These are phyloP conservation scores for Saguinus midas DNA, from an alignment of 2,113 vertebrate genomes.

Conservation along the genomic window DNA sequence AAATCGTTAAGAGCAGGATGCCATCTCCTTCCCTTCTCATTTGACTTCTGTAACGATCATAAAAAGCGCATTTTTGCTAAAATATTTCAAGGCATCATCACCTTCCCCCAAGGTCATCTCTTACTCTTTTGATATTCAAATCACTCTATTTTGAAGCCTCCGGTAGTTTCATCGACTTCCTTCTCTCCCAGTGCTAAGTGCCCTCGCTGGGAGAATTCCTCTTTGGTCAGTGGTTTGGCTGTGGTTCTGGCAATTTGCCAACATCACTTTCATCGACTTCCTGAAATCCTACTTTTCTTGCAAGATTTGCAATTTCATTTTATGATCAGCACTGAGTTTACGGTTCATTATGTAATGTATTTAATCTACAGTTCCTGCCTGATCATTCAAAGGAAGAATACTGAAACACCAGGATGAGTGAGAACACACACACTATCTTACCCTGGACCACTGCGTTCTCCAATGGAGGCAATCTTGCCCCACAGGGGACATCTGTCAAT, in stretches of 20 bases:
- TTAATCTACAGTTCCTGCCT: not conserved
- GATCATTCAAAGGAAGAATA: not conserved
- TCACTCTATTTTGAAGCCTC: not conserved
- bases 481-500: too few species aligned
- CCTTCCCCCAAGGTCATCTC: not conserved
- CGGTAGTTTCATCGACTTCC: not conserved
- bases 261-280: not conserved
- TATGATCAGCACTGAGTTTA: not conserved
- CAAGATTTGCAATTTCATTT: not conserved
- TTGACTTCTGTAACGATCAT: not conserved
- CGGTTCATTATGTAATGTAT: not conserved
- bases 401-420: not conserved
- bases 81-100: not conserved
- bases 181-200: not conserved
- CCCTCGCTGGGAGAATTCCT: not conserved
- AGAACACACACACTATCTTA: not conserved
- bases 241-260: not conserved
- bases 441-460: not conserved
- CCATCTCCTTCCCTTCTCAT: rapidly evolving
- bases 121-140: not conserved
- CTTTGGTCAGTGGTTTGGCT: not conserved
- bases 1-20: not conserved
- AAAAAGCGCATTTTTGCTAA: not conserved
- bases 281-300: not conserved
- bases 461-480: not conserved